phyloP scores from a whole-genome alignment of 1,140 invertebrate species.

The Idris sp. region DNA sequence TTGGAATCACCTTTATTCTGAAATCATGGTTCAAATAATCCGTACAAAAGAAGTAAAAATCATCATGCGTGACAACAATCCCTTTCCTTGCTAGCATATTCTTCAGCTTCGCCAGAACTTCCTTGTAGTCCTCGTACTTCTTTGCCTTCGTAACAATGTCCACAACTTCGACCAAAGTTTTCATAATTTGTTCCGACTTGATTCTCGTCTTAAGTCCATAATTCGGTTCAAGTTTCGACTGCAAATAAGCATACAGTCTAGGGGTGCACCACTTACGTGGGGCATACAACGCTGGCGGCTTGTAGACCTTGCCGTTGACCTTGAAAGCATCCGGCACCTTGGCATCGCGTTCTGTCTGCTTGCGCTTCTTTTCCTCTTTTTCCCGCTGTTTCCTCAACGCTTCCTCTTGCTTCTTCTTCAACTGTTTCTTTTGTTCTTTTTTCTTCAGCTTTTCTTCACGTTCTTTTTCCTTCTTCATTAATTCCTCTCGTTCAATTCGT shows the following conservation, averaged over 20 bases:
- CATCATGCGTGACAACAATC: conserved; percentile 29
- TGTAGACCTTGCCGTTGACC: conserved; percentile 33
- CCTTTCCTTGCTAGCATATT: conserved; percentile 28
- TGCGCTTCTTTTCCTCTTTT: not conserved
- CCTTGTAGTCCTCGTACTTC: conserved; percentile 32
- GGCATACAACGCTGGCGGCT: not conserved
- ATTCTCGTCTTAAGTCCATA: conserved; percentile 11
- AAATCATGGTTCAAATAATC: conserved; percentile 34
- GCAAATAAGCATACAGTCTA: conserved; percentile 15
- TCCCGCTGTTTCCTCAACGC: too few species aligned
- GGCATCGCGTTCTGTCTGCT: conserved; percentile 3
- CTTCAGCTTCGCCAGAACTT: conserved; percentile 26
- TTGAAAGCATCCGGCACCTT: conserved; percentile 12
- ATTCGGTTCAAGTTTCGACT: conserved; percentile 21
- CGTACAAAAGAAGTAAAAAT: conserved; percentile 35
- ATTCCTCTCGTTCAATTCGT: too few species aligned
- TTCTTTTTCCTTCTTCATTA: too few species aligned
- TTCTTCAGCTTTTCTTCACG: too few species aligned
- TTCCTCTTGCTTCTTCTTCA: too few species aligned
- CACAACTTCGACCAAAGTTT: not conserved
- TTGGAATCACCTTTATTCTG: conserved; percentile 35
- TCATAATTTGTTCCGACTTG: conserved; percentile 19
- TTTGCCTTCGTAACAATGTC: conserved; percentile 27
- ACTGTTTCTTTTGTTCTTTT: not conserved
- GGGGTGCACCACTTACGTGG: conserved; percentile 22